Base-by-base conservation (phyloP, 2,113 vertebrate species). In the Saccopteryx bilineata region DNA sequence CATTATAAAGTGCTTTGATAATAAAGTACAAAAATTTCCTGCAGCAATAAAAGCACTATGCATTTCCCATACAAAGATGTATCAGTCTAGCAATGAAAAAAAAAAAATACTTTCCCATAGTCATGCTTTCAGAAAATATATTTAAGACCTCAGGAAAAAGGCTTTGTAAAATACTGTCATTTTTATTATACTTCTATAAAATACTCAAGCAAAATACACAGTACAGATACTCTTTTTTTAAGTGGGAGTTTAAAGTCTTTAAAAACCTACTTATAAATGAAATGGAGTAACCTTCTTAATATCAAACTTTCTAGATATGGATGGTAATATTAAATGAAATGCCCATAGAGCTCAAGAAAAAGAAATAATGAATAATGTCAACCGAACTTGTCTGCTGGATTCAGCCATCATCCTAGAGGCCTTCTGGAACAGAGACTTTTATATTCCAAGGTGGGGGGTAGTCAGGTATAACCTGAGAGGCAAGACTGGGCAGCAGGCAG, bases 1-100 rank as follows among this genome's bases (percentile, higher is more conserved):
- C 95, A 97, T 98, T 98, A 98, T 96, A 97, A 98, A 98, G 93
- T 94, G 90, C 98, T 97, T 97, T 94, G 75, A 97, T 98, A 98
- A 98, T 96, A 97, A 98, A 98, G 94, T 96, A 98, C 80, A 96
- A 98, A 98, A 98, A 96, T 86, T 97, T 98, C 98, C 97, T 90
- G 69, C 96, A 98, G 97, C 97, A 97, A 97, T 95, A 97, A 98
- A 97, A 97, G 88, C 85, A 97, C 86, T 96, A 79, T 87, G 96
- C 48, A 94, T 96, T 98, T 96, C 91, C 92, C 82, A 95, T 93
- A 97, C 56, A 69, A 94, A 97, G n/a, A 96, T 88, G 89, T 0
- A 56, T 83, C 91, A 94, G 72, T 93, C 87, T 0, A 0, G 0
- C 61, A 92, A 75, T 82, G 90, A 81, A 94, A 94, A 88, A 93